These are phyloP conservation scores for Lithobates pipiens DNA, from an alignment of 2,797 vertebrate genomes.

Conservation along the genomic window DNA sequence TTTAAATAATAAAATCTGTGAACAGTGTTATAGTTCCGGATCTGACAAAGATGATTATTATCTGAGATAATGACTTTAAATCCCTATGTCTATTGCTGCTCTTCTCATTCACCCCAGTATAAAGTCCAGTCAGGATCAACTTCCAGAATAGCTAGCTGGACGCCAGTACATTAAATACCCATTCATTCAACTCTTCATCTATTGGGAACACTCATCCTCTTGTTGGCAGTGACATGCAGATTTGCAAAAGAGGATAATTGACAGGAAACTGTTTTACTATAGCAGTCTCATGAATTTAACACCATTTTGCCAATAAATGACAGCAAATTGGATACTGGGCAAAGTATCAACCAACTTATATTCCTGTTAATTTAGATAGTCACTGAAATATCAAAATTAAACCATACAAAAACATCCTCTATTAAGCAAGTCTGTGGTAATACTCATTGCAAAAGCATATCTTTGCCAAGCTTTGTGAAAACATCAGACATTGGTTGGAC, in stretches of 20 bases:
- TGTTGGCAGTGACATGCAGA: constrained; percentile 10
- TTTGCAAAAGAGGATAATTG: constrained; percentile 5
- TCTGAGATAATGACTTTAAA: background rate
- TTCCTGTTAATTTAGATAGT: background rate
- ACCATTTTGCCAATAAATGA: background rate
- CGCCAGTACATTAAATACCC: background rate
- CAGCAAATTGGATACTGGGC: background rate
- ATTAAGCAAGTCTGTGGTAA: background rate
- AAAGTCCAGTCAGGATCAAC: background rate
- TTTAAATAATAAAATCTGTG: background rate
- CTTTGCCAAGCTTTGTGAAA: too few relatives aligned
- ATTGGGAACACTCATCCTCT: background rate
- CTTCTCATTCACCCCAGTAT: background rate
- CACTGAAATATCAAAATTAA: background rate
- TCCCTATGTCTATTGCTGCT: background rate
- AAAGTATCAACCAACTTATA: background rate
- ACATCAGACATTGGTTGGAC: too few relatives aligned
- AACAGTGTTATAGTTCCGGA: background rate
- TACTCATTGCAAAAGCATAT: too few relatives aligned
- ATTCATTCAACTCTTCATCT: background rate
- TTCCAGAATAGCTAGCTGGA: background rate
- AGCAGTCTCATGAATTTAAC: background rate
- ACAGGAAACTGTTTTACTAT: background rate
- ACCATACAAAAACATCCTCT: too few relatives aligned
- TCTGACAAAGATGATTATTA: constrained; percentile 1